Percentiles rank a stretch among this genome's conserved stretches.
Evolutionary conservation across 1,140 invertebrate species (phyloP).

Genomic region (Drosophila repleta): DNA sequence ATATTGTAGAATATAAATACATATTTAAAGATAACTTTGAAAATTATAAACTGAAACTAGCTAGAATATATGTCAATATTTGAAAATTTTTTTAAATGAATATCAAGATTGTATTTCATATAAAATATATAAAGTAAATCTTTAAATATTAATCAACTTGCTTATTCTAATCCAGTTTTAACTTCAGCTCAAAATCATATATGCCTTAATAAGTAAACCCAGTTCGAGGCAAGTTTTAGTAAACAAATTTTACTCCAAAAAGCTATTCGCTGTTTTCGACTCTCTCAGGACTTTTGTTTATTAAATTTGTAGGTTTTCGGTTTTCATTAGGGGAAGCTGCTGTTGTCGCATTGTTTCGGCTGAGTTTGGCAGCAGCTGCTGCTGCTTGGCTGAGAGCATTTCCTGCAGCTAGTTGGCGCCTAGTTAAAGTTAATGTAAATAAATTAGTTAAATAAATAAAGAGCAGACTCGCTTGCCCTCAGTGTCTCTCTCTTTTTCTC

Average conservation of each 20-base stretch:
- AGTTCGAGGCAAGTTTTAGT: not conserved
- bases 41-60: too few species aligned
- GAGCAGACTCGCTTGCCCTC: not conserved
- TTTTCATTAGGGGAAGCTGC: constrained; percentile 16
- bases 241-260: too few species aligned
- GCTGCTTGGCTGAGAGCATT: constrained; percentile 4
- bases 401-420: constrained; percentile 23
- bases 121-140: too few species aligned
- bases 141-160: too few species aligned
- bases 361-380: not conserved
- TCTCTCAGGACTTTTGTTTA: constrained; percentile 23
- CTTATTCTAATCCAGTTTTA: too few species aligned
- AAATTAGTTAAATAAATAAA: constrained; percentile 64
- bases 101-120: too few species aligned
- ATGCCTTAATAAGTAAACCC: too few species aligned
- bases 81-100: too few species aligned
- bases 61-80: too few species aligned
- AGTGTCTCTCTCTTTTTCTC: not conserved
- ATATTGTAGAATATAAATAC: too few species aligned
- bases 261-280: not conserved
- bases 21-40: too few species aligned
- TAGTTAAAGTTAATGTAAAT: constrained; percentile 57
- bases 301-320: constrained; percentile 56
- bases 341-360: not conserved
- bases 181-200: too few species aligned